A percentile compares a stretch with the other conserved stretches of the same genome.
Evolutionary conservation across 2,113 vertebrate genomes (phyloP).

Genomic region (Trachemys scripta): DNA sequence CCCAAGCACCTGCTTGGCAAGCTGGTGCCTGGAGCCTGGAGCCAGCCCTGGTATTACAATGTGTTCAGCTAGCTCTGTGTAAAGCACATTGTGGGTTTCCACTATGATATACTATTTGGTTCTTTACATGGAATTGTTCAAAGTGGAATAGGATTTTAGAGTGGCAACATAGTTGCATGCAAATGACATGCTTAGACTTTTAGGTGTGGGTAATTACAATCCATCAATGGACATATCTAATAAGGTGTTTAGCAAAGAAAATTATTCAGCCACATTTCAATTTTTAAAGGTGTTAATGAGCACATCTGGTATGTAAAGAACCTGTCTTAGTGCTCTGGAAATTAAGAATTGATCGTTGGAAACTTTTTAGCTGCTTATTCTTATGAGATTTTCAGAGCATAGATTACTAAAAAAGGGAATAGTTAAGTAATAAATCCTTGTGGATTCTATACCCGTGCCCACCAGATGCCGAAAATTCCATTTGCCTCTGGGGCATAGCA

Average conservation of each 20-base stretch:
- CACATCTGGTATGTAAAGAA: neutral
- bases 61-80: neutral
- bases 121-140: neutral
- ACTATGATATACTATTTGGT: neutral
- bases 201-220: neutral
- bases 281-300: neutral
- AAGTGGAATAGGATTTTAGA: neutral
- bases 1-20: too few species aligned
- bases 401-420: neutral
- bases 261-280: neutral
- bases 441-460: neutral
- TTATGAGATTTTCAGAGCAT: neutral
- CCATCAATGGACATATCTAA: neutral
- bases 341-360: neutral
- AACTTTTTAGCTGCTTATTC: neutral
- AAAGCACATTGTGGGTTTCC: neutral
- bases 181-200: neutral
- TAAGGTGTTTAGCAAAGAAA: conserved; percentile 17
- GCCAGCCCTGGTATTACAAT: neutral
- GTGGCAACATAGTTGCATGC: neutral
- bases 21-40: too few species aligned
- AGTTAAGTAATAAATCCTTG: rapidly evolving
- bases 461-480: neutral
- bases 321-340: neutral
- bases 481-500: neutral